Evolutionary conservation across 2,113 vertebrate genomes (phyloP), one percentile per base, ranked within the genome.

Genomic region (Clupea harengus): DNA sequence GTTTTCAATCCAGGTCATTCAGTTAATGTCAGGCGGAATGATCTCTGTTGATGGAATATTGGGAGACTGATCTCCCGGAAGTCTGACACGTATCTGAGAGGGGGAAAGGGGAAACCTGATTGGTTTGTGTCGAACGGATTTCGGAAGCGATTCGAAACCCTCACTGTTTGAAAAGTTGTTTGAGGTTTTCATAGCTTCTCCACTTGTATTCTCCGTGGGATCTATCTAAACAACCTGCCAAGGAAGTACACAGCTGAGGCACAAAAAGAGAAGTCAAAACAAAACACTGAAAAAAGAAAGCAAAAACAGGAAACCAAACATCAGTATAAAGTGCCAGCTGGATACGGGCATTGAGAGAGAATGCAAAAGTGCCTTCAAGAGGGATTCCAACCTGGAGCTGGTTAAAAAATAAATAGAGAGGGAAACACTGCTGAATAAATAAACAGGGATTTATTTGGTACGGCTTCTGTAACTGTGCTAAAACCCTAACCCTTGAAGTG

Each of bases 381-480:
- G 83, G 47, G 46, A 17, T 82, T 82, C 67, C 72, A 87, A 83
- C 1, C 64, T 82, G 57, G 0, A 67, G 18, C 22, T 64, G 49
- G 75, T 45, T 64, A 57, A 83, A 49, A 81, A 39, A 45, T 1
- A 32, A 20, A 82, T 2, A 78, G 13, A 78, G 13, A 78, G 5
- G 72, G 25, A 18, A 6, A 11, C 25, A 39, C 84, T 47, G 46
- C 82, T 81, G 72, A 85, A 50, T 86, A 39, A 39, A 86, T 75
- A 84, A 67, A 64, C 39, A 45, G 8, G 52, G 86, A 84, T 89
- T 87, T 89, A 84, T 90, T 90, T 86, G 88, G 87, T 87, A 88
- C 8, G 46, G 57, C 39, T 86, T 39, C 39, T 82, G 54, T 85
- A 84, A 89, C 20, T 54, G 3, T 39, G 25, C 81, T 49, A 47